phyloP scores from a whole-genome alignment of 2,113 vertebrate genomes.

The Lepus europaeus region DNA sequence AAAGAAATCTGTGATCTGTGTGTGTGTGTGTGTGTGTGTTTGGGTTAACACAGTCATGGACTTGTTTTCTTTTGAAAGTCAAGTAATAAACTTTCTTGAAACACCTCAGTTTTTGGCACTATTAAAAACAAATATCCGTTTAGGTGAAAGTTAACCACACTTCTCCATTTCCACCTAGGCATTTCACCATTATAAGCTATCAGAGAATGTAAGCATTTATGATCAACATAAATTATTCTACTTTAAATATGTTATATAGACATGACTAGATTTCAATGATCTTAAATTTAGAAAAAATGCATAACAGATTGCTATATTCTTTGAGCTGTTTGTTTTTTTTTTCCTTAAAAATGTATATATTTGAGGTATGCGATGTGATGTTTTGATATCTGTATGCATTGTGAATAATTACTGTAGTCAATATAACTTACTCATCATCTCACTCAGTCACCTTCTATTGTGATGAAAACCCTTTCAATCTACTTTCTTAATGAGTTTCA shows the following conservation, averaged over 20 bases:
- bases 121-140: background rate
- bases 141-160: background rate
- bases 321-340: background rate
- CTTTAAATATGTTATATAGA: background rate
- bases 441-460: background rate
- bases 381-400: background rate
- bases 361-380: background rate
- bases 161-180: background rate
- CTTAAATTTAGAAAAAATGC: constrained; percentile 19
- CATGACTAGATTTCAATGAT: background rate
- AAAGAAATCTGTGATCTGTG: background rate
- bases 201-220: background rate
- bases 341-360: background rate
- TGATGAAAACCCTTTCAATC: background rate
- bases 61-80: background rate
- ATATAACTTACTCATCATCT: background rate
- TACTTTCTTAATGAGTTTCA: background rate
- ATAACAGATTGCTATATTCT: background rate
- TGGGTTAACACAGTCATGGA: background rate
- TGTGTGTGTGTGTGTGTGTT: background rate
- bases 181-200: background rate
- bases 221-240: constrained; percentile 2
- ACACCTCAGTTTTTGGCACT: background rate
- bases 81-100: background rate
- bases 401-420: background rate